Base-by-base conservation (phyloP, 2,113 vertebrate species). In the Epinephelus lanceolatus region DNA sequence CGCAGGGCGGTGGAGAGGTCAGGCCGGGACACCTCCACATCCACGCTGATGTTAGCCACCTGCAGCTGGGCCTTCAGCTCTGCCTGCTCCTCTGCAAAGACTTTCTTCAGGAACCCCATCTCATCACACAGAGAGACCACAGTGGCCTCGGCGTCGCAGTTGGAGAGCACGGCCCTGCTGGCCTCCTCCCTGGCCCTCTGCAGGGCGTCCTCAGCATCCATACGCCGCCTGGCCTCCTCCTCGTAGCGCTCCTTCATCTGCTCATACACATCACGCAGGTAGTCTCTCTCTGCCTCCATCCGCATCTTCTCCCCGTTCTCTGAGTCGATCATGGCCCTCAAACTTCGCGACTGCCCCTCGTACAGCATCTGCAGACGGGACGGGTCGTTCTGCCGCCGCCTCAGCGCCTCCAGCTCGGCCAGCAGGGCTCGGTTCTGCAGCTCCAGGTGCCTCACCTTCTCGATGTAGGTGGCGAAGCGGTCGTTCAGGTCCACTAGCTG, bases 401-500 rank as follows among this genome's bases (percentile, higher is more conserved):
- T 89, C 71, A 96, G 88, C 11, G 91, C 95, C 55, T 96, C 95
- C 86, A 95, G 88, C 91, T 95, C 93, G 8, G 86, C 66, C 74
- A 94, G 87, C 66, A 96, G 94, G 13, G 93, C 94, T 76, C 93
- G 90, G 93, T 96, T 96, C 87, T 95, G 95, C 86, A 93, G 93
- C 94, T 97, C 96, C 79, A 97, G 93, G 61, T 89, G 85, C 57
- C 93, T 95, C 57, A 97, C 96, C 86, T 95, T 96, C 87, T 97
- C 96, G 8, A 96, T 93, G 94, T 96, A 97, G 84, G 91, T 94
- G 84, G 95, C 96, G 8, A 97, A 97, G 86, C 96, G 96, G 92
- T 97, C 96, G 49, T 97, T 97, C 62, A 97, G 94, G 63, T 88
- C 96, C 85, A 94, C 95, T 5, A 96, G 94, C 90, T 96, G 96